Evolutionary conservation across 2,113 vertebrate species (phyloP).

Genomic region (Oenanthe melanoleuca): DNA sequence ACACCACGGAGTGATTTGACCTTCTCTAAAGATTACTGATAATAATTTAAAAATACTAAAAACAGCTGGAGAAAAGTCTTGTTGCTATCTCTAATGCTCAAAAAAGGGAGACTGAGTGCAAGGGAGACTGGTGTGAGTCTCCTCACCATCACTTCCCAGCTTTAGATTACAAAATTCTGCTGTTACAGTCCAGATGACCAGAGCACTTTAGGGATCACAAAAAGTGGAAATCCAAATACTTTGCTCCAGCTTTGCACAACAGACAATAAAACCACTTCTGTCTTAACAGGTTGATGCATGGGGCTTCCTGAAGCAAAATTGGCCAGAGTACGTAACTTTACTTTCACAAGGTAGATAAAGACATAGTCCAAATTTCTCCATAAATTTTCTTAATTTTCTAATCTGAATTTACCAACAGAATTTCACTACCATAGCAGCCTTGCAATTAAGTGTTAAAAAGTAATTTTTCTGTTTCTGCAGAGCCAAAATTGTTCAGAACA

Average conservation of each 20-base stretch:
- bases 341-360: not conserved
- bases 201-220: not conserved
- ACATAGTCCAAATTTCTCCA: not conserved
- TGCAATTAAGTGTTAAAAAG: not conserved
- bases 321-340: not conserved
- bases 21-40: not conserved
- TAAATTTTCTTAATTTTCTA: not conserved
- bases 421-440: not conserved
- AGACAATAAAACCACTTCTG: not conserved
- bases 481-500: not conserved
- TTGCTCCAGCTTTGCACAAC: not conserved
- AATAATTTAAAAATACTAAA: not conserved
- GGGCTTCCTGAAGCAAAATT: not conserved
- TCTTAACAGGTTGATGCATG: not conserved
- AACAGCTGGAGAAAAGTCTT: not conserved
- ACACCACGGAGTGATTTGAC: not conserved
- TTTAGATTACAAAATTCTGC: not conserved
- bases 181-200: not conserved
- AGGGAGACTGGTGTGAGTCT: not conserved
- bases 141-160: not conserved
- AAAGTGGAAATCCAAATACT: not conserved
- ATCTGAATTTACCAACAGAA: not conserved
- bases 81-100: not conserved
- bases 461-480: not conserved
- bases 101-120: not conserved